Evolutionary conservation across 2,113 vertebrate species (phyloP).

Genomic region (Dermatemys mawii): DNA sequence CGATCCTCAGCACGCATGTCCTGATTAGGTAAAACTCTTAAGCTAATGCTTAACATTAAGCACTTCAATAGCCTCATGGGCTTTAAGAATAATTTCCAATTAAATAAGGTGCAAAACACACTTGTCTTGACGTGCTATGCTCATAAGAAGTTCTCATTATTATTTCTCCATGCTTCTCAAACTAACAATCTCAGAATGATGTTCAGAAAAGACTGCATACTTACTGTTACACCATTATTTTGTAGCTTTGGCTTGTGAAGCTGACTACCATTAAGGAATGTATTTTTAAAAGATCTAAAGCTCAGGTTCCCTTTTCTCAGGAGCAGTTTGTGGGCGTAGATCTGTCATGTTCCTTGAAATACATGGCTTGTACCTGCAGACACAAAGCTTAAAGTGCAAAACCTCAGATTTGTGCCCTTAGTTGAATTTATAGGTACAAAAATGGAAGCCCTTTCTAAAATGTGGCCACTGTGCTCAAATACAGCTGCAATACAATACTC

Average conservation of each 20-base stretch:
- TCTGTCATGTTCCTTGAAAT: neutral
- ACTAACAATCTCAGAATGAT: neutral
- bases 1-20: neutral
- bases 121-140: neutral
- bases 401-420: neutral
- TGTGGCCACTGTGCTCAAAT: neutral
- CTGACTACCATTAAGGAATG: neutral
- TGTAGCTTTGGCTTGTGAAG: neutral
- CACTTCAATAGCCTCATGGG: neutral
- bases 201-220: neutral
- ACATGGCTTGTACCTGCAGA: neutral
- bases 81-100: neutral
- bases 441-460: constrained; percentile 20
- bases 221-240: neutral
- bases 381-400: constrained; percentile 4
- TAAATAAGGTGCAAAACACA: neutral
- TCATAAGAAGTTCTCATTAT: neutral
- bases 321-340: neutral
- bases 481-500: neutral
- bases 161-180: constrained; percentile 1
- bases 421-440: neutral
- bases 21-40: constrained; percentile 5
- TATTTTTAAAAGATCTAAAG: neutral
- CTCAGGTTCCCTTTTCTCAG: neutral
- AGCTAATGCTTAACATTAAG: neutral